phyloP scores from a whole-genome alignment of 2,113 vertebrate genomes.

The Pavo muticus region DNA sequence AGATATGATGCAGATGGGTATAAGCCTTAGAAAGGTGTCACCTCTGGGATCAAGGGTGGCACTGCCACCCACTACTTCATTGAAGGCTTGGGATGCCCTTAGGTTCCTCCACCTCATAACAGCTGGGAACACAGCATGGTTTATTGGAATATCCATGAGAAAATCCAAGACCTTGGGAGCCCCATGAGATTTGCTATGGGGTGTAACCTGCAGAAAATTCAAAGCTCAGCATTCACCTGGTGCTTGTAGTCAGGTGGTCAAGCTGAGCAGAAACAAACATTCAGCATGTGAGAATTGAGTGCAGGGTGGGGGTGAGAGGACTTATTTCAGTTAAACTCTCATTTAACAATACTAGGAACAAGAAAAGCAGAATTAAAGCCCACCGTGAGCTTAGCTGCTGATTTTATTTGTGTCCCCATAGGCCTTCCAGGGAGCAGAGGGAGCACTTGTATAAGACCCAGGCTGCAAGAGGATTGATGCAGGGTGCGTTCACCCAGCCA shows the following conservation, averaged over 20 bases:
- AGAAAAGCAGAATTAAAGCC: neutral
- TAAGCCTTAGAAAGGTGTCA: neutral
- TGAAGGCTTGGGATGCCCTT: neutral
- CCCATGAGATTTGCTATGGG: neutral
- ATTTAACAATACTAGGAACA: neutral
- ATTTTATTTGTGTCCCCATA: neutral
- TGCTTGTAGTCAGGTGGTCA: neutral
- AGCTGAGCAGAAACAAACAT: neutral
- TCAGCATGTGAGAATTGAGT: neutral
- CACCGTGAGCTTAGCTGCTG: neutral
- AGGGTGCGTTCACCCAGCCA: neutral
- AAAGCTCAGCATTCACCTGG: neutral
- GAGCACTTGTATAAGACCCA: neutral
- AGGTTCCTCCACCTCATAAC: neutral
- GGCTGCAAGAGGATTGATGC: neutral
- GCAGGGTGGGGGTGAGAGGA: neutral
- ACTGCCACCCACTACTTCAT: neutral
- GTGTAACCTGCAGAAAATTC: neutral
- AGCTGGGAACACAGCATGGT: neutral
- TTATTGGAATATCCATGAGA: neutral
- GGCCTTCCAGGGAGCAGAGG: neutral
- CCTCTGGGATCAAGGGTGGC: neutral
- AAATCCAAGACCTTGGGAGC: neutral
- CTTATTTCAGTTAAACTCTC: neutral
- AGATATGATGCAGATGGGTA: rapidly evolving